Base-by-base conservation (phyloP, 2,113 vertebrate species). In the Mesembrinibis cayennensis region DNA sequence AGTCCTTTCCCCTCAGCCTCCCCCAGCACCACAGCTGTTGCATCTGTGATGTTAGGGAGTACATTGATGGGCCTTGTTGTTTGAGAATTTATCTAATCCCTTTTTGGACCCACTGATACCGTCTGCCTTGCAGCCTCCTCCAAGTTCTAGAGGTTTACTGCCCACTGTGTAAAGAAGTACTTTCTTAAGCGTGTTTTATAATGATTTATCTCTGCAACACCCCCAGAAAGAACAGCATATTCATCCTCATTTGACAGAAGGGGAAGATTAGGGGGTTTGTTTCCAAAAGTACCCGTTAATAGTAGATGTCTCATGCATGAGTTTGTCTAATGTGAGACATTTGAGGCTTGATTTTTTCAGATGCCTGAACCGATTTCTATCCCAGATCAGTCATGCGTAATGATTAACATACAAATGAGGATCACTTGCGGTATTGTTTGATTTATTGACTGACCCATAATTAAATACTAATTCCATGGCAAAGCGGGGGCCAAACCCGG, bases 291-390 rank as follows among this genome's bases (percentile, higher is more conserved):
- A 87, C 58, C 40, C 73, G 74, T 49, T 82, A 79, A 61, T 16
- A 58, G 82, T 56, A 45, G 56, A 73, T 94, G 71, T 65, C 82
- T 94, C 76, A 86, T 50, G 80, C 73, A 71, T 84, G 83, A 78
- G 42, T 95, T 95, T 94, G 55, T 78, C 77, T 78, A 63, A 74
- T 78, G 44, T 25, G 73, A 95, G 61, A 69, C 70, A 63, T 86
- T 20, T 80, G 62, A 76, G 63, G 36, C 73, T 55, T 21, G 16
- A 34, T 81, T 73, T 93, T 86, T 93, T 86, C 85, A 93, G 94
- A 94, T 95, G 92, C 87, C 85, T 94, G 95, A 85, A 69, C 82
- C 50, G 65, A 93, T 90, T 93, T 74, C 79, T 80, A 9, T 61
- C 79, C 47, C 27, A 36, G 88, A 66, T 67, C 90, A 94, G 85